Percentiles rank a stretch among this genome's conserved stretches.
These are phyloP conservation scores for Lochmaea capreae DNA, from an alignment of 2,888 invertebrate species.

Conservation along the genomic window DNA sequence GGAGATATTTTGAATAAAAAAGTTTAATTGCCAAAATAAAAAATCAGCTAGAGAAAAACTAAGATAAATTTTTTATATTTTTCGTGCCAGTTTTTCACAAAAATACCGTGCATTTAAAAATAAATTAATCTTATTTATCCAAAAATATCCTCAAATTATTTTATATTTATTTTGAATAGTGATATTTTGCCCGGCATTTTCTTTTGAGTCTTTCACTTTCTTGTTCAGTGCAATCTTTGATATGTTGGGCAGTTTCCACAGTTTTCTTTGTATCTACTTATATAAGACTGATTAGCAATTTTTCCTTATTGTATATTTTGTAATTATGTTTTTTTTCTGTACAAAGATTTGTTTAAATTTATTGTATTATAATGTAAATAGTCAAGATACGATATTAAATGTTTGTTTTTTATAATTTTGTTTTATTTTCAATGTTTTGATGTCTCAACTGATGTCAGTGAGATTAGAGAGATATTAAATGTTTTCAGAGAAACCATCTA, in stretches of 20 bases:
- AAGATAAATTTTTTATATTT: no score
- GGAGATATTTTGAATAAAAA: neutral
- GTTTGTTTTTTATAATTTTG: slow-evolving; percentile 53
- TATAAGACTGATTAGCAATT: slow-evolving; percentile 62
- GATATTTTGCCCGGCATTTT: slow-evolving; percentile 28
- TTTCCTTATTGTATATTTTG: slow-evolving; percentile 54
- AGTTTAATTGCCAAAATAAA: neutral
- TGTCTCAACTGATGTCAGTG: neutral
- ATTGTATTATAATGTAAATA: slow-evolving; percentile 58
- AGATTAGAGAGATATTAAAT: no score
- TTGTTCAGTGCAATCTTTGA: slow-evolving; percentile 37
- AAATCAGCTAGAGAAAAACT: no score
- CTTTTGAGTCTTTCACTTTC: neutral
- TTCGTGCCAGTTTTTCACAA: no score
- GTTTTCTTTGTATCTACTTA: slow-evolving; percentile 44
- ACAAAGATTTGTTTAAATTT: slow-evolving; percentile 56
- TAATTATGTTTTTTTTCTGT: slow-evolving; percentile 54
- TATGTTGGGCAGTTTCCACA: slow-evolving; percentile 44
- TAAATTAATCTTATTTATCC: neutral
- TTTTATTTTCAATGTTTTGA: neutral
- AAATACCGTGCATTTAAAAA: no score
- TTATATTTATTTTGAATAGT: slow-evolving; percentile 15
- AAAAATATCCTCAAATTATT: neutral
- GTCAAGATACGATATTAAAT: slow-evolving; percentile 54
- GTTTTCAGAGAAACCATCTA: no score